Conservation (phyloP, 2,113 vertebrate species). For the Parus major region DNA sequence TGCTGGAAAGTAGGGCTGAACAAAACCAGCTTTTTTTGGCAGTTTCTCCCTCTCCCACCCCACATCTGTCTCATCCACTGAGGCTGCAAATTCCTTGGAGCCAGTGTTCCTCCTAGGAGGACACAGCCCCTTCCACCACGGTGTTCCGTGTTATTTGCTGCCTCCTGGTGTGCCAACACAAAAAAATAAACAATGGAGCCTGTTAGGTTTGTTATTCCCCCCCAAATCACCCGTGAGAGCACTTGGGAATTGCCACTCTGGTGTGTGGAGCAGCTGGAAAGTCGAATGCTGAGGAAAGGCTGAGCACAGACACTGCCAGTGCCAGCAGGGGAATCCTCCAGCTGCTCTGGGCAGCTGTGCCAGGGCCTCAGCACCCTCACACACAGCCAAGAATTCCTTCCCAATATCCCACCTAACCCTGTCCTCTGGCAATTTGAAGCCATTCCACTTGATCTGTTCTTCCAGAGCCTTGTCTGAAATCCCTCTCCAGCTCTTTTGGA, state of each 20-base stretch:
- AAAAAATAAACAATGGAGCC: not conserved
- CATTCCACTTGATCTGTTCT: not conserved
- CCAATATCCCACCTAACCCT: not conserved
- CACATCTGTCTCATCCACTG: accelerated
- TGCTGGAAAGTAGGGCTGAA: not conserved
- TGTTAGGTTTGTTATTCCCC: not conserved
- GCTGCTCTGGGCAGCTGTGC: not conserved
- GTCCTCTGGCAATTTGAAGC: not conserved
- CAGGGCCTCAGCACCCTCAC: accelerated
- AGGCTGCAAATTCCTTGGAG: not conserved
- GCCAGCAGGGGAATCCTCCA: not conserved
- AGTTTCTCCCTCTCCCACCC: not conserved
- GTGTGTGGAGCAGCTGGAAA: not conserved
- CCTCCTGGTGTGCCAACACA: not conserved
- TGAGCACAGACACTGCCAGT: not conserved
- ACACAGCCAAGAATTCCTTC: accelerated
- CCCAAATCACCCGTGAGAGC: not conserved
- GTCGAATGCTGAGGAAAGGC: not conserved
- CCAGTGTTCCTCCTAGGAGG: not conserved
- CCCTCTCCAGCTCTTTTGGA: not conserved
- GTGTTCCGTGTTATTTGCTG: not conserved
- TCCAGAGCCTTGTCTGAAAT: not conserved
- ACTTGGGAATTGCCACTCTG: accelerated
- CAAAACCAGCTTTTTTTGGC: not conserved
- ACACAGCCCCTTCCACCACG: not conserved